Evolutionary conservation across 2,888 invertebrate species (phyloP), one percentile per base, ranked within the genome.

Genomic region (Macrosiphum euphorbiae): DNA sequence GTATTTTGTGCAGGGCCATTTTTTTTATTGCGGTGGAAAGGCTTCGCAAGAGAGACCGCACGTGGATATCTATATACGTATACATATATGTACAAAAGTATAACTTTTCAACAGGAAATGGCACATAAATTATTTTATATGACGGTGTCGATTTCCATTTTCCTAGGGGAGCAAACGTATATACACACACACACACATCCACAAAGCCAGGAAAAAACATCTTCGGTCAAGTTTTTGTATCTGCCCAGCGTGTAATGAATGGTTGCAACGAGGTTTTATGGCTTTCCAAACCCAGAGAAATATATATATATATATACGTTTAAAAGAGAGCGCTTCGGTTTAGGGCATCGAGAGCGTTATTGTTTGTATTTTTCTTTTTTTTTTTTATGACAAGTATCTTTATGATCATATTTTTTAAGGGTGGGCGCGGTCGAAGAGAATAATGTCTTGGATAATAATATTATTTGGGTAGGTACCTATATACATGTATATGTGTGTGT

Each of bases 61-160:
- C 78, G 35, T 78, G 78, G 78, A 78, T 52, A 84, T n/a, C 10
- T n/a, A 67, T 50, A 47, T 52, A 41, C 20, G 7, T 61, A 58
- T 58, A 85, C 41, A 24, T 58, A 85, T 85, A 91, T 86, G 44
- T 44, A 91, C 20, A 55, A 16, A n/a, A 24, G 50, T 67, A 61
- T 61, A 50, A 67, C 86, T 94, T 94, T 52, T 94, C 86, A 87
- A 87, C 94, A 94, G 94, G 90, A 94, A 94, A 94, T 86, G 87
- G 90, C 86, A 94, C 90, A 94, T 94, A 94, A 94, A 94, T 94
- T 94, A 94, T 94, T 90, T 94, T 90, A 94, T 94, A 94, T 67
- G 94, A 94, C 90, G 90, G 94, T 94, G 94, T 94, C 90, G 94
- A 94, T 94, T 94, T 94, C 94, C 94, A 94, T 94, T 94, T 94